These are phyloP conservation scores for Lanius ludovicianus DNA, from an alignment of 2,113 vertebrate species.

Conservation along the genomic window DNA sequence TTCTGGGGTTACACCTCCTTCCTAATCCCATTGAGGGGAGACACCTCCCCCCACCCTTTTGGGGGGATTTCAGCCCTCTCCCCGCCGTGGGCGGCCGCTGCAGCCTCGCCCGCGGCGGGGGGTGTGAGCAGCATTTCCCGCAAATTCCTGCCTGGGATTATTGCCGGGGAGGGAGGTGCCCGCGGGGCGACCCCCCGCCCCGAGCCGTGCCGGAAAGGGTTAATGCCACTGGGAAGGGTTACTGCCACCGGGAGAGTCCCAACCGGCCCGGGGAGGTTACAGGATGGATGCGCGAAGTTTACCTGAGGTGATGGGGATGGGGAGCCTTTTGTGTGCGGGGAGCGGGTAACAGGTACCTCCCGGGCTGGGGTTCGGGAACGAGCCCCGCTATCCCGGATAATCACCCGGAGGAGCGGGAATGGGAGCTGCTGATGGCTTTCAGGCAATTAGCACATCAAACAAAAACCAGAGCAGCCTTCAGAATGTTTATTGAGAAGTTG, in stretches of 20 bases:
- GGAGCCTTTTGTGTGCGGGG: slow-evolving; percentile 35
- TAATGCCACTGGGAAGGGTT: background rate
- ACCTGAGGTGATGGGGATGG: background rate
- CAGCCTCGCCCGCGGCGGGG: background rate
- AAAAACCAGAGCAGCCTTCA: slow-evolving; percentile 11
- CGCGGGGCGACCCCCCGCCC: background rate
- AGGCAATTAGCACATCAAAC: slow-evolving; percentile 60
- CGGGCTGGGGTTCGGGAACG: background rate
- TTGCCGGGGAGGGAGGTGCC: background rate
- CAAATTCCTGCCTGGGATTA: slow-evolving; percentile 40
- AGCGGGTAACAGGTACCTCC: slow-evolving; percentile 8
- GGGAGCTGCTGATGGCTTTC: background rate
- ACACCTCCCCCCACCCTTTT: background rate
- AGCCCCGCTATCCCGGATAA: background rate
- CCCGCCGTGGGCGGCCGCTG: background rate
- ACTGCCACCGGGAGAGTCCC: background rate
- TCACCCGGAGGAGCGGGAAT: background rate
- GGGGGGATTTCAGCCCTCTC: background rate
- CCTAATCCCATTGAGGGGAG: background rate
- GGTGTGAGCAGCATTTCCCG: slow-evolving; percentile 34
- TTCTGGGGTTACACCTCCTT: background rate
- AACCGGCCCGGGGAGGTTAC: background rate
- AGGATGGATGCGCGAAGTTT: background rate
- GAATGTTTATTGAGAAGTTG: slow-evolving; percentile 49
- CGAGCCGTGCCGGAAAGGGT: background rate